Conservation (phyloP, 1,140 invertebrate genomes). For the Notospermus geniculatus region DNA sequence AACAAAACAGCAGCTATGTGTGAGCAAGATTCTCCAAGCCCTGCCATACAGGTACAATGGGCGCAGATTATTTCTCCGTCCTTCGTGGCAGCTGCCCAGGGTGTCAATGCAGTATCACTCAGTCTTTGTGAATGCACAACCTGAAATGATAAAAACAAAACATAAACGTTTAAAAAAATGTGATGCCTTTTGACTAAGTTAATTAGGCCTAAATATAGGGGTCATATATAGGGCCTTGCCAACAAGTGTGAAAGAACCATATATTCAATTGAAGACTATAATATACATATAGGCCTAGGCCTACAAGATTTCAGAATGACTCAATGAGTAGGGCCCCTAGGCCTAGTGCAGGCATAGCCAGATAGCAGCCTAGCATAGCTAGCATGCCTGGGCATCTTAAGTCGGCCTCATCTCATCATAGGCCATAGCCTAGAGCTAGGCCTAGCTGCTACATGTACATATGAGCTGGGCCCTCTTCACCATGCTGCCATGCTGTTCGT, state of each 20-base stretch:
- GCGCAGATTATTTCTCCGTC: constrained; percentile 21
- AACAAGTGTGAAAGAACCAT: not conserved
- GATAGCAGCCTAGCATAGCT: too few species aligned
- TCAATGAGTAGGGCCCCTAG: not conserved
- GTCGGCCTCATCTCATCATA: too few species aligned
- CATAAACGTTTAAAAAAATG: not conserved
- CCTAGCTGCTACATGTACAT: too few species aligned
- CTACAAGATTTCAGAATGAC: not conserved
- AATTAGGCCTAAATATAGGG: not conserved
- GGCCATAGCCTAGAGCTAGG: too few species aligned
- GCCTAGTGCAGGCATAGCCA: too few species aligned
- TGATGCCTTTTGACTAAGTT: not conserved
- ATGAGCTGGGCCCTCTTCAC: too few species aligned
- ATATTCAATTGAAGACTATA: not conserved
- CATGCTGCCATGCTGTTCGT: too few species aligned
- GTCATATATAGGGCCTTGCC: not conserved
- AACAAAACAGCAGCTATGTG: constrained; percentile 31
- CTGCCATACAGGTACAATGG: constrained; percentile 35
- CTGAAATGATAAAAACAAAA: not conserved
- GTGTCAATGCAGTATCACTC: constrained; percentile 8
- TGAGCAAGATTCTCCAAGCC: constrained; percentile 30
- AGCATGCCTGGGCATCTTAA: too few species aligned
- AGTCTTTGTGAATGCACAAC: constrained; percentile 4
- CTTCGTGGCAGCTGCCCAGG: constrained; percentile 24
- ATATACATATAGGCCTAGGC: not conserved